Percentiles rank a stretch among this genome's conserved stretches.
phyloP scores from a whole-genome alignment of 2,888 invertebrate species.

The Camponotus fellah region DNA sequence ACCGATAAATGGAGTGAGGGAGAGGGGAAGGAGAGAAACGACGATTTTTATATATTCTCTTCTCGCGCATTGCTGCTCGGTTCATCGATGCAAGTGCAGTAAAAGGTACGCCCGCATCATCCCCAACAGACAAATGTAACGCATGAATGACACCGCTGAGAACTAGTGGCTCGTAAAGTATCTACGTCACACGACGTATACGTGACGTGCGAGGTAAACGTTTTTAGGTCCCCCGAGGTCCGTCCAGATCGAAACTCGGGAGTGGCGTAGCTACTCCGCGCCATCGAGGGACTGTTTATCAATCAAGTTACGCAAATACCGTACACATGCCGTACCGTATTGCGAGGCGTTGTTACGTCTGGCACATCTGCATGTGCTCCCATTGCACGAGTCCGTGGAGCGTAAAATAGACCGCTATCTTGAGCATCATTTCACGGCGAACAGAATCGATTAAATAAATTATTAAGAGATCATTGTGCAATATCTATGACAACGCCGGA shows the following conservation, averaged over 20 bases:
- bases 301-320: slow-evolving; percentile 76
- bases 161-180: slow-evolving; percentile 58
- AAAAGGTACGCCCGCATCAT: slow-evolving; percentile 20
- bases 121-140: slow-evolving; percentile 46
- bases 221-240: slow-evolving; percentile 60
- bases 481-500: background rate
- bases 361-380: slow-evolving; percentile 30
- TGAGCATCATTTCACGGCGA: slow-evolving; percentile 7
- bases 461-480: background rate
- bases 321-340: slow-evolving; percentile 53
- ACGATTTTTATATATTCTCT: slow-evolving; percentile 18
- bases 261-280: slow-evolving; percentile 51
- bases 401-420: slow-evolving; percentile 10
- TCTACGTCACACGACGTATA: slow-evolving; percentile 41
- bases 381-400: slow-evolving; percentile 29
- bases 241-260: slow-evolving; percentile 66
- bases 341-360: slow-evolving; percentile 35
- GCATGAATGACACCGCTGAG: slow-evolving; percentile 59
- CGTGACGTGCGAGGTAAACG: slow-evolving; percentile 65
- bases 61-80: slow-evolving; percentile 1
- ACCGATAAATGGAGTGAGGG: background rate
- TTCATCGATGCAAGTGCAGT: slow-evolving; percentile 18
- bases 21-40: background rate
- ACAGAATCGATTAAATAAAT: background rate
- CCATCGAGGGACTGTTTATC: slow-evolving; percentile 72